A percentile compares a stretch with the other conserved stretches of the same genome.
Conservation (phyloP, 2,888 invertebrate genomes). For the Blastobasis adustella region DNA sequence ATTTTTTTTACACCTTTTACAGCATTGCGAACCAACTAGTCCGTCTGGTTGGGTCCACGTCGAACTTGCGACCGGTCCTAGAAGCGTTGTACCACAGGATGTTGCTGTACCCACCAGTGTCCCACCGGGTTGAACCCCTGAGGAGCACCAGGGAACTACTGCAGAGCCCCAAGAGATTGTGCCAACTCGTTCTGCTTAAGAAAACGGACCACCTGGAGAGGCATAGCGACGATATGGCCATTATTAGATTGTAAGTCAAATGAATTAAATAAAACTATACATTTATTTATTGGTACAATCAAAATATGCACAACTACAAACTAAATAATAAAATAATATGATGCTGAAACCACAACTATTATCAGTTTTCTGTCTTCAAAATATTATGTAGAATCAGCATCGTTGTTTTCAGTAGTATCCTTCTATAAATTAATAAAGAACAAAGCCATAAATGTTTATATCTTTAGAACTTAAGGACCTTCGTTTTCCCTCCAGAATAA, state of each 20-base stretch:
- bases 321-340: too few species aligned
- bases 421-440: too few species aligned
- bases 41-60: constrained; percentile 89
- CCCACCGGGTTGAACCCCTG: constrained; percentile 89
- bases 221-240: constrained; percentile 85
- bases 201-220: constrained; percentile 72
- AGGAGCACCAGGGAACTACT: constrained; percentile 88
- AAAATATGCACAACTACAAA: too few species aligned
- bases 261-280: too few species aligned
- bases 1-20: constrained; percentile 10
- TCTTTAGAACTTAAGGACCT: too few species aligned
- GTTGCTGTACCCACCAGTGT: constrained; percentile 89
- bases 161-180: constrained; percentile 84
- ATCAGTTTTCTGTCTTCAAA: too few species aligned
- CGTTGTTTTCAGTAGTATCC: too few species aligned
- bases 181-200: constrained; percentile 82
- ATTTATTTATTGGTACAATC: too few species aligned
- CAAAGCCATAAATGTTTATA: too few species aligned
- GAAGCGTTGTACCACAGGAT: constrained; percentile 96
- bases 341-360: too few species aligned
- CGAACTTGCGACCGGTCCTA: constrained; percentile 90
- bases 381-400: too few species aligned
- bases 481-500: constrained; percentile 71
- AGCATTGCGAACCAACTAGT: constrained; percentile 94
- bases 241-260: constrained; percentile 82